Percentiles rank a stretch among this genome's conserved stretches.
phyloP scores from a whole-genome alignment of 2,113 vertebrate genomes.

The Aspiorhynchus laticeps region DNA sequence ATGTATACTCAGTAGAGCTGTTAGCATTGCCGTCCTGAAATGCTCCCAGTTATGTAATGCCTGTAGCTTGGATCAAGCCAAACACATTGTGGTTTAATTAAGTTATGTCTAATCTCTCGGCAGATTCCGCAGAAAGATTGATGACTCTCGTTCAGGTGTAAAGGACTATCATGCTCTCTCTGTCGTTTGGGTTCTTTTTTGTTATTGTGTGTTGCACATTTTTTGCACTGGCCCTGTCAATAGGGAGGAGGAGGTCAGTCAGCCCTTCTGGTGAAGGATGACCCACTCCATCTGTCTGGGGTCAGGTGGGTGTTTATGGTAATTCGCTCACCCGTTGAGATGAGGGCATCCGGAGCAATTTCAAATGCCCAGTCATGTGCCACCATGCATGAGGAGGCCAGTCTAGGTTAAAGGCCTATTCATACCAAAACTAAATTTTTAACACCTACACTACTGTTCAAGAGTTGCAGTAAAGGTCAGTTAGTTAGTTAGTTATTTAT shows the following conservation, averaged over 20 bases:
- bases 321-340: not conserved
- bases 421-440: not conserved
- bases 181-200: conserved; percentile 16
- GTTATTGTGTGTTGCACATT: conserved; percentile 33
- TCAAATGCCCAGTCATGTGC: not conserved
- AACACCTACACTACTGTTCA: not conserved
- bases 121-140: not conserved
- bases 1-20: conserved; percentile 21
- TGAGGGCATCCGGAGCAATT: not conserved
- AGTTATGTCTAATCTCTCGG: not conserved
- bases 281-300: conserved; percentile 65
- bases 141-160: conserved; percentile 23
- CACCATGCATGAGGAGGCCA: not conserved
- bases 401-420: not conserved
- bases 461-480: not conserved
- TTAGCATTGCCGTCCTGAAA: not conserved
- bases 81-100: conserved; percentile 20
- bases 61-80: not conserved
- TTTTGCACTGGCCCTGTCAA: not conserved
- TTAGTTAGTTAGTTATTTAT: not conserved
- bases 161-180: conserved; percentile 31
- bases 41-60: conserved; percentile 25
- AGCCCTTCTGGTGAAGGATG: conserved; percentile 24
- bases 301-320: conserved; percentile 51
- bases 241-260: conserved; percentile 1